Evolutionary conservation across 2,888 invertebrate genomes (phyloP).

Genomic region (Lochmaea capreae): DNA sequence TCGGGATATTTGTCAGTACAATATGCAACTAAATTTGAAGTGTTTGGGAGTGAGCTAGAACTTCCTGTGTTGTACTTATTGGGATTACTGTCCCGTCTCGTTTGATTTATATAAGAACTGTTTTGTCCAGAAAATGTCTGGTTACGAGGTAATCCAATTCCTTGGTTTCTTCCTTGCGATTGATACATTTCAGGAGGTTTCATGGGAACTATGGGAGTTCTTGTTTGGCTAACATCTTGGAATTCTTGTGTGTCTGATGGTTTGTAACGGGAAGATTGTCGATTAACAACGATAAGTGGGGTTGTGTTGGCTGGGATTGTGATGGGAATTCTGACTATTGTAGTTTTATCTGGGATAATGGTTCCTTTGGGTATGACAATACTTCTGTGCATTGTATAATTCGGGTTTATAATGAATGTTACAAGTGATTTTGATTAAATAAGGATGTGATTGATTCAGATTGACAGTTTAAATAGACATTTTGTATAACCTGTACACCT

Average conservation of each 20-base stretch:
- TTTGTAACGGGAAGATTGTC: background rate
- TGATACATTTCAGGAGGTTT: background rate
- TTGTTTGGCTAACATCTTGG: background rate
- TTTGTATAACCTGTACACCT: background rate
- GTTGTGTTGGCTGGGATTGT: slow-evolving; percentile 4
- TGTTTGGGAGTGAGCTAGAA: background rate
- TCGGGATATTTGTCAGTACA: background rate
- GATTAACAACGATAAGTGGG: slow-evolving; percentile 6
- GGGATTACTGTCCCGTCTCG: background rate
- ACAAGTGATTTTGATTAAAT: slow-evolving; percentile 20
- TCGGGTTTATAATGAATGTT: slow-evolving; percentile 10
- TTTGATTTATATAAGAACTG: background rate
- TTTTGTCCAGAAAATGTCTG: background rate
- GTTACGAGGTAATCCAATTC: background rate
- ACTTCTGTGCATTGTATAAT: slow-evolving; percentile 38
- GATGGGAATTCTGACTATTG: slow-evolving; percentile 57
- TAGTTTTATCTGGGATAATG: slow-evolving; percentile 58
- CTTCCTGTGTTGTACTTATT: background rate
- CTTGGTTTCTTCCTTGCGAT: background rate
- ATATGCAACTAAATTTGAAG: background rate
- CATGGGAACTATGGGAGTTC: background rate
- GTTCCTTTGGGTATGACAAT: slow-evolving; percentile 58
- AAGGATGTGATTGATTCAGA: background rate
- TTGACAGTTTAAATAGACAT: background rate
- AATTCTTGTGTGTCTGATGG: background rate